phyloP scores from a whole-genome alignment of 2,888 invertebrate genomes.

The Aleiodes alternator region DNA sequence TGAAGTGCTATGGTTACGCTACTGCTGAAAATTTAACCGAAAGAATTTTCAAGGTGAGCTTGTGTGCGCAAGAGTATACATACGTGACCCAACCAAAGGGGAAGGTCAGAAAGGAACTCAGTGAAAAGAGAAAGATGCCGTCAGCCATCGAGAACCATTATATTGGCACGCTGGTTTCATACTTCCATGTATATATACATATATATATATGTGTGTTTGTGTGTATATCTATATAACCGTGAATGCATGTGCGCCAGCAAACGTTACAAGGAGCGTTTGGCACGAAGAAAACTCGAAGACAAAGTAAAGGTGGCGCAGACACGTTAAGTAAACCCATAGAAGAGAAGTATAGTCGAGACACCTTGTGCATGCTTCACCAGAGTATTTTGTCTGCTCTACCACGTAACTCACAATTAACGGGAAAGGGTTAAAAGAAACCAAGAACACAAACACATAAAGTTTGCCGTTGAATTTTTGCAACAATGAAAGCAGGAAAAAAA shows the following conservation, averaged over 20 bases:
- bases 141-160: conserved; percentile 60
- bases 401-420: conserved; percentile 20
- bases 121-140: conserved; percentile 57
- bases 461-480: too few species aligned
- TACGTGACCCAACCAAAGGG: conserved; percentile 54
- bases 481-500: too few species aligned
- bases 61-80: conserved; percentile 19
- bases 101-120: conserved; percentile 62
- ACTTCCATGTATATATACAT: conserved; percentile 4
- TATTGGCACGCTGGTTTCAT: conserved; percentile 55
- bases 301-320: conserved; percentile 31
- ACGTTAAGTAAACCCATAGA: conserved; percentile 35
- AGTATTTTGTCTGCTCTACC: conserved; percentile 10
- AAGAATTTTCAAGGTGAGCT: conserved; percentile 29
- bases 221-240: conserved; percentile 49
- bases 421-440: too few species aligned
- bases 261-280: conserved; percentile 60
- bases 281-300: conserved; percentile 57
- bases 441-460: too few species aligned
- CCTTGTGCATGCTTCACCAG: conserved; percentile 3
- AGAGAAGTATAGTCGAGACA: conserved; percentile 24
- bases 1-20: conserved; percentile 35
- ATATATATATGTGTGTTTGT: conserved; percentile 10
- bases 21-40: conserved; percentile 27
- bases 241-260: conserved; percentile 59